Evolutionary conservation across 1,140 invertebrate genomes (phyloP).

Genomic region (Sycophila sp.): DNA sequence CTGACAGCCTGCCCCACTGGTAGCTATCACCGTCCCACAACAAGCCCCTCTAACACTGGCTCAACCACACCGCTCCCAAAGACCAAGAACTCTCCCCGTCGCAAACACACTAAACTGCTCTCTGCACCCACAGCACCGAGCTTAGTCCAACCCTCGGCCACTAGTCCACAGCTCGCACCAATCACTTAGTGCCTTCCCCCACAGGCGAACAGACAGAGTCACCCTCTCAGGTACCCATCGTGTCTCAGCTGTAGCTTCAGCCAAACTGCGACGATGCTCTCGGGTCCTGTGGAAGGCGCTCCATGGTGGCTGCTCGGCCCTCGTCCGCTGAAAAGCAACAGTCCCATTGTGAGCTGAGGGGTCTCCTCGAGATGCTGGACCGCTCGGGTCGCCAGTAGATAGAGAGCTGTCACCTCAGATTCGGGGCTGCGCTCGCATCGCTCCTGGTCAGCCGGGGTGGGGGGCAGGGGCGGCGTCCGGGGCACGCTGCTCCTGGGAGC

Average conservation of each 20-base stretch:
- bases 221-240: conserved; percentile 61
- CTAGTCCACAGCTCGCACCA: not conserved
- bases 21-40: conserved; percentile 20
- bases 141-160: too few species aligned
- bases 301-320: conserved; percentile 48
- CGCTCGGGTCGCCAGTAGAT: not conserved
- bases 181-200: not conserved
- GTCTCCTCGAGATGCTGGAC: not conserved
- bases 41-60: not conserved
- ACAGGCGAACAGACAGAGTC: not conserved
- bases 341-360: not conserved
- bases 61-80: not conserved
- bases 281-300: conserved; percentile 61
- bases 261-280: conserved; percentile 65
- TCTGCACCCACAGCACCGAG: not conserved
- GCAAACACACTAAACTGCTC: too few species aligned
- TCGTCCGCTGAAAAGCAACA: conserved; percentile 24
- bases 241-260: conserved; percentile 51
- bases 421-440: too few species aligned
- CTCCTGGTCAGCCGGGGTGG: too few species aligned
- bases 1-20: conserved; percentile 39
- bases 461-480: not conserved
- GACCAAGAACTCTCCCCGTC: not conserved
- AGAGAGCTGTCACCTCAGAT: too few species aligned
- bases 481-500: not conserved